Evolutionary conservation across 92 coral and sea anemone species (phyloP), one percentile per base, ranked within the genome.

Genomic region (Plumapathes pennacea): DNA sequence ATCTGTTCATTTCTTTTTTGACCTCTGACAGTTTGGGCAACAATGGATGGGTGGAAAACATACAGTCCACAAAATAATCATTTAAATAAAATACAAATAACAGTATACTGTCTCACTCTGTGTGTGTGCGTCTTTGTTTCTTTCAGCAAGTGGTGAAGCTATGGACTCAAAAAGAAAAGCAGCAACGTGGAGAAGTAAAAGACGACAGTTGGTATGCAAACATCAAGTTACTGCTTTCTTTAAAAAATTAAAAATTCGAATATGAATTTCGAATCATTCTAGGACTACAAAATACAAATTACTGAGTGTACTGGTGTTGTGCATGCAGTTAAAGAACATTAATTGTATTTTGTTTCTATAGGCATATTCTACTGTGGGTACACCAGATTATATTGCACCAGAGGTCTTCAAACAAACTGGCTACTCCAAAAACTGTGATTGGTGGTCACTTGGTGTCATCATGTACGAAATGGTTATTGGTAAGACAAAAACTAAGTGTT

Each of bases 381-480:
- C 97, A 10, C 97, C 97, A 40, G 97, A 91, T 46, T 91, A 91
- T 62, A 91, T 91, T 25, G 97, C 97, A 5, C 97, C 97, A 30
- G 97, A 91, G 69, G 97, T 91, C 25, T 91, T 91, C 50, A 66
- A 74, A 10, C 97, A 91, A 47, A 73, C 73, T 12, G 97, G 97
- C 27, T 91, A 91, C 67, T 77, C 86, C 11, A 83, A 80, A 18
- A 88, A 92, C 42, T 91, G 96, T 75, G 97, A 91, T 69, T 91
- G 84, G 91, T 91, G 97, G 96, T 88, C 96, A 15, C 53, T 91
- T 32, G 97, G 97, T 1, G 97, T 91, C 0, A 91, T 91, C 27
- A 84, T 91, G 84, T 91, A 91, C 39, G 97, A 91, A 61, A 91
- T 91, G 97, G 67, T 91, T 14, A 91, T 91, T 69, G 97, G 97